phyloP scores from a whole-genome alignment of 2,797 vertebrate genomes.

The Myotis myotis region DNA sequence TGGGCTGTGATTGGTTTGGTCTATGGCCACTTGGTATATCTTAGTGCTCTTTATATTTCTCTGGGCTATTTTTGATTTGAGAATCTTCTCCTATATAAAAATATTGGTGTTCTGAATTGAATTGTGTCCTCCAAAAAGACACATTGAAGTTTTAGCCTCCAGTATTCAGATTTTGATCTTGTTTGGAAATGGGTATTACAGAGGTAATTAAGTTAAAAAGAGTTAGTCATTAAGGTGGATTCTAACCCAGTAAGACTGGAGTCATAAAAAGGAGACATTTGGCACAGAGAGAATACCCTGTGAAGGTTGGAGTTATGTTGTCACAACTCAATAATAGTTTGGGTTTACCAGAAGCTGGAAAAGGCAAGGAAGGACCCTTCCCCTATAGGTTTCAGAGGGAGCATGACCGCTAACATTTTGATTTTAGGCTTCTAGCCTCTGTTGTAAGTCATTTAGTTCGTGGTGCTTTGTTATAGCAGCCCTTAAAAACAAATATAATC shows the following conservation, averaged over 20 bases:
- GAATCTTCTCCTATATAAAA: not conserved
- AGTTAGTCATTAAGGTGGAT: not conserved
- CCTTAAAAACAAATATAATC: not conserved
- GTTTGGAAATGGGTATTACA: not conserved
- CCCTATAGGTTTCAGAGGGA: not conserved
- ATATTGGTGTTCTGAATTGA: not conserved
- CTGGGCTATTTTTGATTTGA: not conserved
- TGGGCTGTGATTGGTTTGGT: not conserved
- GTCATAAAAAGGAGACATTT: not conserved
- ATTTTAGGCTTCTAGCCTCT: not conserved
- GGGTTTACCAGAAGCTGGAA: no score
- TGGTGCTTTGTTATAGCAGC: not conserved
- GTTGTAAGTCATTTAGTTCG: not conserved
- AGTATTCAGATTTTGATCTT: not conserved
- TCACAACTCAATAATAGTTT: not conserved
- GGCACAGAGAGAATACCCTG: not conserved
- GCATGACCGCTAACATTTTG: accelerated
- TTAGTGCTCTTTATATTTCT: not conserved
- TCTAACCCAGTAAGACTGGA: not conserved
- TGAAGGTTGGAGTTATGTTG: not conserved
- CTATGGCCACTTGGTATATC: not conserved
- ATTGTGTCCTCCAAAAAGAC: not conserved
- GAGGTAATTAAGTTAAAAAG: not conserved
- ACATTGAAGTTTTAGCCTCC: not conserved
- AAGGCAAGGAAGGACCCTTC: not conserved